Base-by-base conservation (phyloP, 2,888 invertebrate species). In the Morinoia aosen region DNA sequence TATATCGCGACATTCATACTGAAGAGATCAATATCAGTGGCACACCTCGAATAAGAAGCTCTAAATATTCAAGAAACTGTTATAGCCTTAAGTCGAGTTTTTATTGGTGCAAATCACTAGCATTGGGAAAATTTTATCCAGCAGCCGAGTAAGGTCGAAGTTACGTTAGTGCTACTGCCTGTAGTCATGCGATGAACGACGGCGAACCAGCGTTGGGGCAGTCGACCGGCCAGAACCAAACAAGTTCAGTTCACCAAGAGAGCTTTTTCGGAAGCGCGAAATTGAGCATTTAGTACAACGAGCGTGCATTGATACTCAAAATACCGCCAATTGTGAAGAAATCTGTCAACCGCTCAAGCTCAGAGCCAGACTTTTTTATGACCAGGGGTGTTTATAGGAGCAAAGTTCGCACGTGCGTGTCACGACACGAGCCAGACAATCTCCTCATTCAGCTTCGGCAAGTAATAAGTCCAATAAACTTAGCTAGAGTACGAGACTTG, bases 21-120 rank as follows among this genome's bases (percentile, higher is more conserved):
- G 76, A 76, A 76, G 33, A 76, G 90, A 90, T 90, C 90, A 90
- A 90, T 90, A 90, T 25, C 90, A 48, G 90, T 48, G 90, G 48
- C 90, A 90, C 90, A 90, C 90, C 90, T 90, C 90, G 39, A 90
- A 40, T 90, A 8, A 90, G 90, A 40, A 48, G 40, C 57, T 39
- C 57, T 93, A 93, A 93, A 57, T 57, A 93, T 57, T 57, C 57
- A 93, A 93, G 93, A 93, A 90, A 93, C 93, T 16, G 57, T 93
- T 93, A 93, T 93, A 58, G 57, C 76, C 93, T 93, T n/a, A 33
- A 93, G 57, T 93, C 93, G 48, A 93, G 93, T 93, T 93, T 93
- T 93, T 93, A 93, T 93, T 93, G 93, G 57, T 93, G 93, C 93
- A 93, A 93, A 93, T 93, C 93, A 93, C 93, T 93, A 93, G 57